A percentile compares a stretch with the other conserved stretches of the same genome.
These are phyloP conservation scores for Hypsibius dujardini DNA, from an alignment of 1,140 invertebrate genomes.

Conservation along the genomic window DNA sequence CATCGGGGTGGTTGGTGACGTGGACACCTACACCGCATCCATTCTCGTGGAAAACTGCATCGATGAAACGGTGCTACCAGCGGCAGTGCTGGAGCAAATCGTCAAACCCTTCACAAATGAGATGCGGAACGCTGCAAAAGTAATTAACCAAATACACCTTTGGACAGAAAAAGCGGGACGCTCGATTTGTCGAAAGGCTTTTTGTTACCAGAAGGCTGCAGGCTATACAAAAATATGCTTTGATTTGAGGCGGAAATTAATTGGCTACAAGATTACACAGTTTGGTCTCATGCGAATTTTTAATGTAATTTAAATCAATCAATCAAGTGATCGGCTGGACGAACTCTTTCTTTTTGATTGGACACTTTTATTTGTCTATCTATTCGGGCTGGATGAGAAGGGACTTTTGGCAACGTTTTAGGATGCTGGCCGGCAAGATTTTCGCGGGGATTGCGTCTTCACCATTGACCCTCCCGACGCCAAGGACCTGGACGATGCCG, in stretches of 20 bases:
- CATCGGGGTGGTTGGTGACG: constrained; percentile 51
- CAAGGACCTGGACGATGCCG: constrained; percentile 76
- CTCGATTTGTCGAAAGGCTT: too few relatives aligned
- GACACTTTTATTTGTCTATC: background rate
- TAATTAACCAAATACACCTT: too few relatives aligned
- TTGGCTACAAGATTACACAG: too few relatives aligned
- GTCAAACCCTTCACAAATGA: too few relatives aligned
- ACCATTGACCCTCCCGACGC: constrained; percentile 84
- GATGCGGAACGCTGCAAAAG: too few relatives aligned
- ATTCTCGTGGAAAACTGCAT: constrained; percentile 59
- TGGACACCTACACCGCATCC: constrained; percentile 54
- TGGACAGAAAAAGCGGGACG: too few relatives aligned
- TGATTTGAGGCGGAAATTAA: too few relatives aligned
- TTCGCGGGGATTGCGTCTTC: constrained; percentile 61
- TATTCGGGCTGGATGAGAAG: background rate
- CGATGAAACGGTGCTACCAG: constrained; percentile 46
- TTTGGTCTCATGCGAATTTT: too few relatives aligned
- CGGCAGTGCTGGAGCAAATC: constrained; percentile 37
- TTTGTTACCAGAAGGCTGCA: too few relatives aligned
- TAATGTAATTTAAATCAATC: too few relatives aligned
- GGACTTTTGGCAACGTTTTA: constrained; percentile 2
- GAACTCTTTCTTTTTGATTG: background rate
- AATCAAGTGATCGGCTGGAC: too few relatives aligned
- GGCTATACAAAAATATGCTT: too few relatives aligned
- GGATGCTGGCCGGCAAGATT: constrained; percentile 49